Base-by-base conservation (phyloP, 2,113 vertebrate genomes). In the Rhinopomastus cyanomelas region DNA sequence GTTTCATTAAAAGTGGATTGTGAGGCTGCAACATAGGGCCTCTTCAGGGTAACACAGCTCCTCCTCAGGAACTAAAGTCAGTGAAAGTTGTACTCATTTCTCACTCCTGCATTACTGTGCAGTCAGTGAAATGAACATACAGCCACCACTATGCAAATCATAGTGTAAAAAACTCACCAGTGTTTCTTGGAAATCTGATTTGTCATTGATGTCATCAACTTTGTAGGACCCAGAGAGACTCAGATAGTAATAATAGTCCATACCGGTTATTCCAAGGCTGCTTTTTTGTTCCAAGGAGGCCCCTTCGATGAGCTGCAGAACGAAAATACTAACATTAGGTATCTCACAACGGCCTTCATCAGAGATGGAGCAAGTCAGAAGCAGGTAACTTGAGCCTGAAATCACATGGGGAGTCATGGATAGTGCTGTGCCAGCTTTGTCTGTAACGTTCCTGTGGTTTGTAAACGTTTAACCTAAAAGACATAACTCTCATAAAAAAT, bases 131-230 rank as follows among this genome's bases (percentile, higher is more conserved):
- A 85, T 44, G 49, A 85, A 81, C 10, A 15, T 5, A 30, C 5
- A 76, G 25, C 18, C 29, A 56, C 23, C 32, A 22, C 39, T 22
- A 16, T 1, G 2, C 26, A 74, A 67, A 88, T 22, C 34, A 49
- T 0, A 29, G 3, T 7, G n/a, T 59, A 23, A 65, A 80, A 57
- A 66, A 87, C 88, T 93, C 96, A 99, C 99, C 98, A 98, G 85
- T 8, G 99, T 99, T 97, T 99, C 99, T 73, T 99, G 98, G 94
- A 99, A 99, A 88, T 99, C 99, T 2, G 95, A 98, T 96, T 97
- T 98, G 95, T 99, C 99, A 7, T 99, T 98, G 57, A 99, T 99
- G 96, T 99, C 99, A n/a, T 99, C 99, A 3, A 99, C 99, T 96
- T 98, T 99, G 97, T 99, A 99, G 90, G 99, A 98, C 30, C 98